These are phyloP conservation scores for Hypanus sabinus DNA, from an alignment of 2,113 vertebrate species.

Conservation along the genomic window DNA sequence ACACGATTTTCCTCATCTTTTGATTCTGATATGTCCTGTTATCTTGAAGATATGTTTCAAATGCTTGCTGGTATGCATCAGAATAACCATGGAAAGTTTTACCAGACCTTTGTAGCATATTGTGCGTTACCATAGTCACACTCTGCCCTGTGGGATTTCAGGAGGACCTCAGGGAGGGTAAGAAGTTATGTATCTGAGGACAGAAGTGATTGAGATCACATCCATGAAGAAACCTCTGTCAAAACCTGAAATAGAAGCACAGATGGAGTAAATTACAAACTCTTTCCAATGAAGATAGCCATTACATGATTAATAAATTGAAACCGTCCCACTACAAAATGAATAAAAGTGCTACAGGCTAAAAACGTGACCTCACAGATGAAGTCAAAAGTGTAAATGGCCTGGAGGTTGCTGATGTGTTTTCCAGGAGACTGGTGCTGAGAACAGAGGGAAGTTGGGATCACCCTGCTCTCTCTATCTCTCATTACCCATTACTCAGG, in stretches of 20 bases:
- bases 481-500: slow-evolving; percentile 1
- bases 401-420: not conserved
- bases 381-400: slow-evolving; percentile 18
- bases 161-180: not conserved
- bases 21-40: not conserved
- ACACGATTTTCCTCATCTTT: not conserved
- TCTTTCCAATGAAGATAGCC: slow-evolving; percentile 11
- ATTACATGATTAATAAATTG: slow-evolving; percentile 34
- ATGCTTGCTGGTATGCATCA: slow-evolving; percentile 5
- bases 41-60: slow-evolving; percentile 22
- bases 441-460: not conserved
- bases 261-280: slow-evolving; percentile 23
- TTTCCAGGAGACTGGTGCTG: not conserved
- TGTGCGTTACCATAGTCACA: not conserved
- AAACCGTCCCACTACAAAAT: slow-evolving; percentile 21
- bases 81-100: not conserved
- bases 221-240: slow-evolving; percentile 19
- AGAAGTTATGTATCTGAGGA: slow-evolving; percentile 11
- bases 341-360: not conserved
- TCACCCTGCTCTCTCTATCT: not conserved
- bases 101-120: not conserved
- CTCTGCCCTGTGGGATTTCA: not conserved
- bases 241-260: slow-evolving; percentile 16
- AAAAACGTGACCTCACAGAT: slow-evolving; percentile 16
- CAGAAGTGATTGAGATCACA: slow-evolving; percentile 13